Conservation (phyloP, 2,113 vertebrate genomes). For the Bostrychus sinensis region DNA sequence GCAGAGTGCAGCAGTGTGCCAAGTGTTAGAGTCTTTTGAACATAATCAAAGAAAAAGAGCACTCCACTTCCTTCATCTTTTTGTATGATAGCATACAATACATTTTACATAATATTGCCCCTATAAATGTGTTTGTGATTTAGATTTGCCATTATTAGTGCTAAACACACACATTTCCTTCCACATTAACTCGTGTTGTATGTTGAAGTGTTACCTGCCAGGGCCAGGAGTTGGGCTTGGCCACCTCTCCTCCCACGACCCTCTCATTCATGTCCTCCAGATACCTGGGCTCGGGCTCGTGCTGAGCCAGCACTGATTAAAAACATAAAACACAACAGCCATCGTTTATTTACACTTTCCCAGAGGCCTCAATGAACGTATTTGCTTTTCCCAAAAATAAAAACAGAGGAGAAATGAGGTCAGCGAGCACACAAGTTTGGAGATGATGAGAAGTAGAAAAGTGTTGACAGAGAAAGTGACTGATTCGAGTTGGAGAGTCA, state of each 20-base stretch:
- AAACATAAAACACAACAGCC: not conserved
- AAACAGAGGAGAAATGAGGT: not conserved
- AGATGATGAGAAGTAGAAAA: not conserved
- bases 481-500: constrained; percentile 22
- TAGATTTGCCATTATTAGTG: too few relatives aligned
- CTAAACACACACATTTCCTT: too few relatives aligned
- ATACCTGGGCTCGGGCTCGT: constrained; percentile 71
- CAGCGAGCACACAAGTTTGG: not conserved
- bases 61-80: too few relatives aligned
- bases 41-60: too few relatives aligned
- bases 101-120: too few relatives aligned
- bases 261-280: constrained; percentile 47
- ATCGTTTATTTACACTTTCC: constrained; percentile 1
- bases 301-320: constrained; percentile 67
- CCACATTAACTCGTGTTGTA: too few relatives aligned
- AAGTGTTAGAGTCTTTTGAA: too few relatives aligned
- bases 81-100: too few relatives aligned
- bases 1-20: too few relatives aligned
- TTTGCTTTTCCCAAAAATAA: not conserved
- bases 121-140: too few relatives aligned
- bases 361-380: not conserved
- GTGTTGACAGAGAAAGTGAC: constrained; percentile 4
- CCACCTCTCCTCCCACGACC: constrained; percentile 84
- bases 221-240: constrained; percentile 78
- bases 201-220: constrained; percentile 84